Conservation (phyloP, 2,113 vertebrate genomes). For the Periophthalmus modestus region DNA sequence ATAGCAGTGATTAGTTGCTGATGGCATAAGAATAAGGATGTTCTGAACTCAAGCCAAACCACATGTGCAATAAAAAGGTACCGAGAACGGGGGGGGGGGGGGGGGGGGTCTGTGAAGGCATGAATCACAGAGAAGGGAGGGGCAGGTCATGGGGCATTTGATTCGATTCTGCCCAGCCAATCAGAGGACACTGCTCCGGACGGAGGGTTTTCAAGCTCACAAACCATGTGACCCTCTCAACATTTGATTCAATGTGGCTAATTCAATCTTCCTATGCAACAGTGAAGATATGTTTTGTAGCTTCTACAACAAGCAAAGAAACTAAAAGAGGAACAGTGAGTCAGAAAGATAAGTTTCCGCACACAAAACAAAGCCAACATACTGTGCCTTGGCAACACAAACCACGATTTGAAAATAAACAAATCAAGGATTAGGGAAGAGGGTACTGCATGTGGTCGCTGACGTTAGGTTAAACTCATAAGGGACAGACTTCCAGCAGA, state of each 20-base stretch:
- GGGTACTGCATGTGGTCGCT: background rate
- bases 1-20: constrained; percentile 14
- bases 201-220: constrained; percentile 22
- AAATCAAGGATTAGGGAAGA: background rate
- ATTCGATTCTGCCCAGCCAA: constrained; percentile 46
- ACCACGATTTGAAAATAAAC: constrained; percentile 6
- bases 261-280: background rate
- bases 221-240: constrained; percentile 42
- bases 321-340: background rate
- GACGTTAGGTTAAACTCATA: background rate
- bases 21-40: constrained; percentile 17
- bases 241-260: constrained; percentile 15
- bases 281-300: background rate
- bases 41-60: constrained; percentile 45
- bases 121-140: constrained; percentile 49
- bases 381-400: background rate
- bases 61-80: constrained; percentile 40
- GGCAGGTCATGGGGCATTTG: constrained; percentile 49
- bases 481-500: background rate
- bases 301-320: background rate
- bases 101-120: constrained; percentile 33
- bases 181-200: constrained; percentile 33
- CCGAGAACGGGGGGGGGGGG: constrained; percentile 42
- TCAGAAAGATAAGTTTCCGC: background rate
- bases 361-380: background rate